Base-by-base conservation (phyloP, 2,113 vertebrate genomes). In the Scopus umbretta region DNA sequence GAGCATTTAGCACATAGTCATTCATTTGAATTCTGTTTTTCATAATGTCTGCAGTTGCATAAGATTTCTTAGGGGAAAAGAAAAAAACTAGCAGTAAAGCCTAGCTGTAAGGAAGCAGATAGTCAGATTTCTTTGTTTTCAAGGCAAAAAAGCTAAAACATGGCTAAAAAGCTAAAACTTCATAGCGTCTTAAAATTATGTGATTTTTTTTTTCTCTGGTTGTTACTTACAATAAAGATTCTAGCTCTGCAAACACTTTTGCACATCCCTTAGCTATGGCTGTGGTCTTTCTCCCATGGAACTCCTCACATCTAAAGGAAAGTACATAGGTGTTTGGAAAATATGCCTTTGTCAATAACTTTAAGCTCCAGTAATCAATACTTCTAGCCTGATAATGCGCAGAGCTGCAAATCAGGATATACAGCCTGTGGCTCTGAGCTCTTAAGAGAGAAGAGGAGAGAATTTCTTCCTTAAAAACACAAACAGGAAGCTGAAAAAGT, bases 1-100 rank as follows among this genome's bases (percentile, higher is more conserved):
- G 76, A 93, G 67, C 80, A 87, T 94, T 92, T 96, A 95, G 49
- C 91, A 94, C 89, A 70, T 94, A 96, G 94, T 96, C 92, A 92
- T 79, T 97, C 92, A 92, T 94, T 89, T 92, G 70, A 87, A 72
- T 94, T 90, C 88, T 87, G 36, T 61, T 91, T 79, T 97, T 76
- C 45, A 21, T 88, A 81, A n/a, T 1, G 10, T 89, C 62, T 75
- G 53, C 8, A 10, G 34, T 94, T 86, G 62, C 61, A 15, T 79
- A 56, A 78, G 52, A 27, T 59, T 78, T 47, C 43, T 66, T 71
- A 74, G 36, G 23, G 55, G 23, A 76, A 92, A 75, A 75, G 22
- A 47, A 47, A 70, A 62, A 70, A 20, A 3, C 4, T 56, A 74
- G 20, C 26, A 59, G 23, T 75, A 55, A 86, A 74, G 8, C 36